Conservation (phyloP, 2,113 vertebrate species). For the Ailurus styani region DNA sequence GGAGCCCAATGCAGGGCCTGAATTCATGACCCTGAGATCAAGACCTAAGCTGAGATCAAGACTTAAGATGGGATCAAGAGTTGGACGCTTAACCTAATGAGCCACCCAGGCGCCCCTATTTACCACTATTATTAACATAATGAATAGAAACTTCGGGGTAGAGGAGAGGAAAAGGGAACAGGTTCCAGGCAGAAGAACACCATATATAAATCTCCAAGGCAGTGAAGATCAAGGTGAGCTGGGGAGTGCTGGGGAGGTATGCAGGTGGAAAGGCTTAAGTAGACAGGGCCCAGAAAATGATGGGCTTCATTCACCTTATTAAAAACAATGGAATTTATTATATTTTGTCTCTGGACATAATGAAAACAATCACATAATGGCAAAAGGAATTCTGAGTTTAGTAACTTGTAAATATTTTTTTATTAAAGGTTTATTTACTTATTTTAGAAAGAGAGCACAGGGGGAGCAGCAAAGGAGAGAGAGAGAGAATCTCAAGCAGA, state of each 20-base stretch:
- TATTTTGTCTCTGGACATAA: background rate
- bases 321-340: background rate
- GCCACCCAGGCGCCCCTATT: background rate
- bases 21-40: background rate
- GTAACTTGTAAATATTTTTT: background rate
- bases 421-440: background rate
- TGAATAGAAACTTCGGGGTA: background rate
- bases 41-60: background rate
- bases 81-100: background rate
- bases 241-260: background rate
- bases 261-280: background rate
- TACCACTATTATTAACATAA: background rate
- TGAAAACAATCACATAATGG: background rate
- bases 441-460: background rate
- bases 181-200: background rate
- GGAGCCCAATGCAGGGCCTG: background rate
- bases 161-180: background rate
- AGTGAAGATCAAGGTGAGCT: conserved; percentile 4
- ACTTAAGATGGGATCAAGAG: background rate
- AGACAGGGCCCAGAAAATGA: background rate
- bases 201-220: background rate
- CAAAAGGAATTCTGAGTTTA: conserved; percentile 18
- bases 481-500: background rate
- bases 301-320: background rate
- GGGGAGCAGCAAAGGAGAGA: background rate